Base-by-base conservation (phyloP, 92 coral and sea anemone species). In the Phenganax subtilis region DNA sequence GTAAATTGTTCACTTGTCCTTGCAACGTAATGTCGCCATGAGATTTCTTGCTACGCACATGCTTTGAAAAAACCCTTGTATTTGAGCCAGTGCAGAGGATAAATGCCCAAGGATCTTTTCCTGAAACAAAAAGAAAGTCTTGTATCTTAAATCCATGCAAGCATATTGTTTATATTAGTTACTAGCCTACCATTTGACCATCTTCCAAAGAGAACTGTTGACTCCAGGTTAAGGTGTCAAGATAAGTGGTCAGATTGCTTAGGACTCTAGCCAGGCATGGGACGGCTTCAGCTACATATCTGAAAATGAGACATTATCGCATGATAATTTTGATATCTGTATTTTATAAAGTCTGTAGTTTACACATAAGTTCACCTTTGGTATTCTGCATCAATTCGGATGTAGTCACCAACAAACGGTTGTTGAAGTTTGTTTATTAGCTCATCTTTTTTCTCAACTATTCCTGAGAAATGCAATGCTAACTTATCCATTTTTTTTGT, bases 361-460 rank as follows among this genome's bases (percentile, higher is more conserved):
- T 0, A 16, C 81, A 51, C 4, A 71, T 17, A 44, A 37, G 29
- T 87, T 28, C 79, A 92, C 97, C 87, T 85, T 85, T 92, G 97
- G 86, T 92, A 91, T 12, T 91, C 91, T 47, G 97, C 89, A 85
- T 88, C 97, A 67, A 92, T 89, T 47, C 81, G 88, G 79, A 96
- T 84, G 71, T 74, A 90, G 75, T 92, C 96, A 51, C 99, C 97
- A 70, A 96, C 92, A 87, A 88, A 90, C 30, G 99, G 97, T 75
- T 96, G 97, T 79, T 96, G 99, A 7, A 96, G 85, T 81, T 93
- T 86, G 1, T 90, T 85, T 51, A 92, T 82, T 16, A 94, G 85
- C 52, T 94, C 97, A 87, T 92, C 97, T 73, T 94, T 94, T 68
- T 76, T 88, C 62, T 87, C 92, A 75, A 90, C 89, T 80, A 94